Evolutionary conservation across 2,888 invertebrate genomes (phyloP), one percentile per base, ranked within the genome.

Genomic region (Andrena flavipes): DNA sequence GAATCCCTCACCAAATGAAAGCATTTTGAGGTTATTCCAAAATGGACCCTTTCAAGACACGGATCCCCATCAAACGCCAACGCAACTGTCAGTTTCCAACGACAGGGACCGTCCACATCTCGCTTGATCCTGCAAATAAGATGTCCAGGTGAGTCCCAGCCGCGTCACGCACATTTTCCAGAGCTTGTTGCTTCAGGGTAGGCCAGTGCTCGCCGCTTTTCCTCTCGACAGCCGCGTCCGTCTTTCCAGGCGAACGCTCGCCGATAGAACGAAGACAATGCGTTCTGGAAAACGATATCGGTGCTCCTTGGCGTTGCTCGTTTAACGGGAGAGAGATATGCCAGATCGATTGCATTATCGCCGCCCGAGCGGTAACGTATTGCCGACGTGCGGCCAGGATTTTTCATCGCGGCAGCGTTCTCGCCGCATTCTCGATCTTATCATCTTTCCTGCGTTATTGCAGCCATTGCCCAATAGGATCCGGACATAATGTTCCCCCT

Each of bases 261-360:
- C 51, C 30, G 42, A 76, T 60, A 49, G 60, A 75, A 82, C 73
- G 73, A 49, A 79, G 69, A 79, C 84, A 78, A 75, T 73, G 67
- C 64, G 49, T 72, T 48, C 42, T 71, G 65, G 79, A 82, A 56
- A 70, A 74, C 72, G 62, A 78, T 77, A 79, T 73, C 54, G 64
- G 59, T 35, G 82, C 62, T 75, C 49, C 80, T 20, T 80, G 73
- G 82, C 67, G 49, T 65, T 59, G 80, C 79, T 87, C 71, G 71
- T 86, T 85, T 87, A 84, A 63, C 79, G 71, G 54, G 64, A 73
- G 29, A 48, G 48, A 85, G 87, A 87, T 87, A 87, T 85, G 85
- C 80, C 70, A 80, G 80, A 87, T 87, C 84, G 87, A 87, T 87
- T 84, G 71, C 79, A 81, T 84, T 85, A 87, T 86, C 85, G 75